Conservation (phyloP, 1,140 invertebrate species). For the Camponotus vicinus region DNA sequence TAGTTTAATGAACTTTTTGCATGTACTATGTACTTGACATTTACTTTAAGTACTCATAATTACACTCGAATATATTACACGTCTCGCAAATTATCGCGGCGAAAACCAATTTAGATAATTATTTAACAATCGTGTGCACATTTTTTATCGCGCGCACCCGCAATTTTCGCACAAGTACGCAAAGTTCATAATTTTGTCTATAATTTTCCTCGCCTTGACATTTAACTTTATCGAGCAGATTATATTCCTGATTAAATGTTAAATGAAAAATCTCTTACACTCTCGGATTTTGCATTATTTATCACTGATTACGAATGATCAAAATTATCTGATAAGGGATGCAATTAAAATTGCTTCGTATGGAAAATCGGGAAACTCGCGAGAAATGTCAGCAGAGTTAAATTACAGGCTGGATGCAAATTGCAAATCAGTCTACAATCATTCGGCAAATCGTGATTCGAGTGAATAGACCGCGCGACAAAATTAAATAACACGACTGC, state of each 20-base stretch:
- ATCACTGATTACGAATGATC: background rate
- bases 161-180: background rate
- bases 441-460: background rate
- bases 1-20: constrained; percentile 34
- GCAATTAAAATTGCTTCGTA: constrained; percentile 28
- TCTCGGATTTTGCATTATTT: background rate
- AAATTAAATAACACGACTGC: constrained; percentile 27
- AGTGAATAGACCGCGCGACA: constrained; percentile 3
- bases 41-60: constrained; percentile 6
- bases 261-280: background rate
- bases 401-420: background rate
- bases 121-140: background rate
- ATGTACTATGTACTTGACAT: constrained; percentile 34
- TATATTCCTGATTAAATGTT: constrained; percentile 21
- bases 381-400: background rate
- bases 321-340: constrained; percentile 14
- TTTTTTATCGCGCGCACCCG: background rate
- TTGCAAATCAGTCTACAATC: background rate
- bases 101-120: constrained; percentile 19
- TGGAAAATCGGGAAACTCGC: background rate
- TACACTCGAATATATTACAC: background rate
- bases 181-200: constrained; percentile 2
- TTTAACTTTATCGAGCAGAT: constrained; percentile 32
- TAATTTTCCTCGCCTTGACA: constrained; percentile 42
- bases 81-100: background rate